Base-by-base conservation (phyloP, 2,797 vertebrate genomes). In the Betta splendens region DNA sequence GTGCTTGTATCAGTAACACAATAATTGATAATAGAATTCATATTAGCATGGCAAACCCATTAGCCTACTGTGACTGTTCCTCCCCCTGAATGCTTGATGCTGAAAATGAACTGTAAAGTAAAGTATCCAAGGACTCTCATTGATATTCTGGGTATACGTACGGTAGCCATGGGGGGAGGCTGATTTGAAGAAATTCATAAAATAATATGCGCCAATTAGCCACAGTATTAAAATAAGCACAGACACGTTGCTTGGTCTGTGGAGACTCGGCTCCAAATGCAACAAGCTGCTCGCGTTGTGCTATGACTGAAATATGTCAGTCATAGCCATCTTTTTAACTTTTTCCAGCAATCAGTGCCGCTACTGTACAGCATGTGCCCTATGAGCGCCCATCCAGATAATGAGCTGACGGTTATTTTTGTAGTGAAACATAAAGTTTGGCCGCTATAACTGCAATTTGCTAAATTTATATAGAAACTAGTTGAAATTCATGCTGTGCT, bases 41-140 rank as follows among this genome's bases (percentile, higher is more conserved):
- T 82, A 80, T 86, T 85, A 83, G 55, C 76, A 84, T 84, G 77
- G 74, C 77, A 69, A 83, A 79, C 46, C 57, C 68, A 83, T 84
- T 86, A 77, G 32, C 47, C 32, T 15, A 52, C 53, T 69, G 55
- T 47, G 52, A 64, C 62, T 63, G 71, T 69, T 65, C 21, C 59
- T 69, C 13, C 60, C 48, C 57, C 39, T 50, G 40, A n/a, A 40
- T 28, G 17, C 35, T 53, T 20, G 5, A 51, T 38, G 46, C 48
- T 62, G 60, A 60, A 78, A 83, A 77, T 49, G 42, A 75, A 48
- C 46, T 59, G 39, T 52, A 56, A 60, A 53, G 38, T 50, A 73
- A 56, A 67, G 22, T 43, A 35, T 7, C 23, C 54, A 66, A 2
- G 33, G 60, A 47, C 51, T 77, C 16, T 42, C 0, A 50, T 51